Conservation (phyloP, 2,888 invertebrate species). For the Nemurella pictetii region DNA sequence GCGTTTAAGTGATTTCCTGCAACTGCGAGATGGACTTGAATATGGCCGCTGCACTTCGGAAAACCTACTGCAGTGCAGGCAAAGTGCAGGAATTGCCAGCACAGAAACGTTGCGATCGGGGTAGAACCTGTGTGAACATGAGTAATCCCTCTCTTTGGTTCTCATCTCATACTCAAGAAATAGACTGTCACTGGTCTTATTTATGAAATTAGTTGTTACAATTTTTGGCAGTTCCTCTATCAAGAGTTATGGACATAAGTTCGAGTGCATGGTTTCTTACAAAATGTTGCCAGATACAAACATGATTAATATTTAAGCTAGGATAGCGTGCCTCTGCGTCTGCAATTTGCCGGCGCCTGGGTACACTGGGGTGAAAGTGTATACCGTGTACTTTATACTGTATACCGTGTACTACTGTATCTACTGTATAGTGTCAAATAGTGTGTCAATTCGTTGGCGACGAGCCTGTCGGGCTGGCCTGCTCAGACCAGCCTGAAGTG, state of each 20-base stretch:
- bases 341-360: neutral
- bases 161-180: neutral
- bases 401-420: too few relatives aligned
- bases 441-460: neutral
- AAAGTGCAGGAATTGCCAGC: too few relatives aligned
- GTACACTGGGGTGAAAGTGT: neutral
- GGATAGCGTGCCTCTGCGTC: neutral
- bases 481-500: neutral
- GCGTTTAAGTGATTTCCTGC: neutral
- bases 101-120: neutral
- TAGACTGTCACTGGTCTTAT: neutral
- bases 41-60: neutral
- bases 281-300: neutral
- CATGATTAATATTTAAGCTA: neutral
- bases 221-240: neutral
- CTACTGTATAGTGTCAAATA: neutral
- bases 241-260: neutral
- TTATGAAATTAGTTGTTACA: neutral
- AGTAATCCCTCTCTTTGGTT: neutral
- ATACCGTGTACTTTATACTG: too few relatives aligned
- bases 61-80: too few relatives aligned
- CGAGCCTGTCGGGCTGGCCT: neutral
- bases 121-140: neutral
- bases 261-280: neutral
- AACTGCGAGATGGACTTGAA: neutral